Percentiles rank a stretch among this genome's conserved stretches.
phyloP scores from a whole-genome alignment of 37 sponge, comb jelly and placozoan species.

The Theonella swinhoei region DNA sequence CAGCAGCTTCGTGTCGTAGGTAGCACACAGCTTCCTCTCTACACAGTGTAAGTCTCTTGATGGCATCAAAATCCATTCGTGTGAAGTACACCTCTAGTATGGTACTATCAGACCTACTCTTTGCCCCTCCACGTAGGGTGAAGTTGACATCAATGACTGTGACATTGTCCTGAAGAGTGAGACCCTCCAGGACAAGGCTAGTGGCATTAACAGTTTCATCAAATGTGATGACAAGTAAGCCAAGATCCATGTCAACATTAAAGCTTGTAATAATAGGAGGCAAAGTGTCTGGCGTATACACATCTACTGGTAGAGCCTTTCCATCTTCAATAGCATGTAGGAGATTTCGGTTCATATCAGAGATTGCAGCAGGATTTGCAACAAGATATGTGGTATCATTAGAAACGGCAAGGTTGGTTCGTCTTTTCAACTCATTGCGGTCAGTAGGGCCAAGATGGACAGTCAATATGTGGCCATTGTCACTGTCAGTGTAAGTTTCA shows the following conservation, averaged over 20 bases:
- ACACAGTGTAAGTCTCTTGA: slow-evolving; percentile 79
- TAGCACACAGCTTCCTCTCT: slow-evolving; percentile 68
- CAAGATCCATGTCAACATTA: slow-evolving; percentile 82
- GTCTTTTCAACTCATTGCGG: slow-evolving; percentile 84
- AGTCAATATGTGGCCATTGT: slow-evolving; percentile 71
- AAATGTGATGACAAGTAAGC: slow-evolving; percentile 70
- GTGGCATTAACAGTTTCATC: slow-evolving; percentile 85
- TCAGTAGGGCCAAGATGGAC: slow-evolving; percentile 81
- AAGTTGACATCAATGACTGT: slow-evolving; percentile 12
- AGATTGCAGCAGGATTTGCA: slow-evolving; percentile 32
- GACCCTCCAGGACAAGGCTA: slow-evolving; percentile 29
- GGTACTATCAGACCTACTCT: slow-evolving; percentile 65
- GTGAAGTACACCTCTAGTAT: slow-evolving; percentile 52
- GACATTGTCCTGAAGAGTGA: slow-evolving; percentile 72
- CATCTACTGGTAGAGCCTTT: slow-evolving; percentile 32
- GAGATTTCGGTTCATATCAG: slow-evolving; percentile 79
- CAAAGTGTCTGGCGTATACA: slow-evolving; percentile 55
- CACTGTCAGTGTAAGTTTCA: slow-evolving; percentile 71
- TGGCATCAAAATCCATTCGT: slow-evolving; percentile 70
- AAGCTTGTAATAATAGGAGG: slow-evolving; percentile 71
- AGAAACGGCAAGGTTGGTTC: slow-evolving; percentile 69
- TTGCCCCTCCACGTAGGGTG: slow-evolving; percentile 44
- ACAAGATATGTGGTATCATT: slow-evolving; percentile 55
- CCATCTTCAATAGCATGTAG: slow-evolving; percentile 66
- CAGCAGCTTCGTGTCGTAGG: slow-evolving; percentile 45